Evolutionary conservation across 2,797 vertebrate species (phyloP).

Genomic region (Microhierax caerulescens): DNA sequence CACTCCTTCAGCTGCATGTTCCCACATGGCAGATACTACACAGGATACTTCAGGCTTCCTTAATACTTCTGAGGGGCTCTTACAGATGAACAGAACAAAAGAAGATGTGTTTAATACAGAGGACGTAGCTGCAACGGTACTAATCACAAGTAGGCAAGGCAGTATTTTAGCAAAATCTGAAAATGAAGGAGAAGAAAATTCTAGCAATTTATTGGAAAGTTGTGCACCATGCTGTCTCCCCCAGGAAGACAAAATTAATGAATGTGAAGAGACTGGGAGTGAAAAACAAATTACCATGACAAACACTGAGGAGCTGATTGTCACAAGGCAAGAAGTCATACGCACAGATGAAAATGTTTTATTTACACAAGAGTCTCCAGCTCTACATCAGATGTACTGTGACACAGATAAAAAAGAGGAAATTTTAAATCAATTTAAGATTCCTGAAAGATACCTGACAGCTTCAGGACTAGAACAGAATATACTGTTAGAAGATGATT

Average conservation of each 20-base stretch:
- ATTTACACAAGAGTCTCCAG: neutral
- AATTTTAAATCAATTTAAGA: neutral
- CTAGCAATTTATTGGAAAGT: neutral
- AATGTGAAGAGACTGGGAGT: neutral
- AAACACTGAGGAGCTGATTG: neutral
- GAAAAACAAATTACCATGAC: neutral
- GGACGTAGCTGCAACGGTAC: neutral
- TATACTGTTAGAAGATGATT: neutral
- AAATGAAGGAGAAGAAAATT: neutral
- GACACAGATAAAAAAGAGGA: neutral
- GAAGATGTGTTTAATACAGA: neutral
- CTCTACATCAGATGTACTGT: neutral
- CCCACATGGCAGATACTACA: neutral
- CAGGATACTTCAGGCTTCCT: neutral
- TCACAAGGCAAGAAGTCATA: neutral
- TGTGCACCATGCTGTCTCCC: neutral
- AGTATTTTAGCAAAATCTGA: neutral
- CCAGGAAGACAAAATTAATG: slow-evolving; percentile 7
- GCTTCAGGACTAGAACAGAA: slow-evolving; percentile 13
- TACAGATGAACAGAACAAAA: neutral
- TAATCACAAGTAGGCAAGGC: neutral
- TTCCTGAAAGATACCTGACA: slow-evolving; percentile 15
- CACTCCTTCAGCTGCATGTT: neutral
- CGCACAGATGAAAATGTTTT: neutral
- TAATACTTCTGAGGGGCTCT: neutral